Evolutionary conservation across 2,113 vertebrate genomes (phyloP), one percentile per base, ranked within the genome.

Genomic region (Rhea americana): DNA sequence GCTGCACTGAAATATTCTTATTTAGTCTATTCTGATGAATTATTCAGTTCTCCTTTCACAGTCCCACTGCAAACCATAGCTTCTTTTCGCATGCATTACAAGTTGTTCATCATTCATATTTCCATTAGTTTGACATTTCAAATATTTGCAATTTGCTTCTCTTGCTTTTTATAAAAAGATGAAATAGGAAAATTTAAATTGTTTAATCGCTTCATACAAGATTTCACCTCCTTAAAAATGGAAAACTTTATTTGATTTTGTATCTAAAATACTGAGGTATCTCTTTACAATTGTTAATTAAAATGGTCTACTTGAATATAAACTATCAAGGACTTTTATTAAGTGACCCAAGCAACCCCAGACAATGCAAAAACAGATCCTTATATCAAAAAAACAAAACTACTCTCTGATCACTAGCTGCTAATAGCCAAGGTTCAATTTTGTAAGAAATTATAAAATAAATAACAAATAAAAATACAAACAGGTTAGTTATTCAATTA

Each of bases 1-100:
- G 47, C 43, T 85, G 75, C 82, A 89, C 1, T 65, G 76, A 95
- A 94, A 92, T 90, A 95, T 68, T 90, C 56, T 83, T 74, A 78
- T 91, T 95, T 95, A 94, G 85, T 94, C 85, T 68, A 83, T 39
- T 37, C 65, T 88, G 56, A 94, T 93, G 56, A 95, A 96, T 96
- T 90, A 95, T 90, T 96, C 82, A 91, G 50, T 80, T 89, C 22
- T 81, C 85, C 76, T 93, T 87, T 65, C 87, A 85, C 28, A 93
- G 65, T 93, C 82, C 72, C 82, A 93, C 22, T 91, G 82, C 65
- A 87, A 94, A 88, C 61, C 37, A 56, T 81, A 73, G 53, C 56
- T 84, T 90, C 61, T 71, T 81, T 92, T 21, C 59, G 79, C 76
- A 92, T 65, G 76, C 78, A 81, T 92, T 94, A 87, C 47, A 88